Conservation (phyloP, 2,797 vertebrate species). For the Lepus oiostolus region DNA sequence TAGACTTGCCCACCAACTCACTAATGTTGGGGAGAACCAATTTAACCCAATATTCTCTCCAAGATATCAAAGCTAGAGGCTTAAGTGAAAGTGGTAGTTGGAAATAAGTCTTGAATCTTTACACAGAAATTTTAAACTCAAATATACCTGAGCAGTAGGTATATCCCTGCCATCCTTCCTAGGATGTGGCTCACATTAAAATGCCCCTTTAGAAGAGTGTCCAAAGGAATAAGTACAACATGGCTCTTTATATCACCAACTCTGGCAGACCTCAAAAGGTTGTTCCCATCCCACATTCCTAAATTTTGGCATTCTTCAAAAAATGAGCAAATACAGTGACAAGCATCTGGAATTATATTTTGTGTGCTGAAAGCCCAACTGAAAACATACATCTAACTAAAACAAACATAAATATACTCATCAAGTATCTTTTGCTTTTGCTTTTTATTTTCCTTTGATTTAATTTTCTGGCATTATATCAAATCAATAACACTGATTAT, state of each 20-base stretch:
- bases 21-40: not conserved
- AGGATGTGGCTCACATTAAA: not conserved
- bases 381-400: slow-evolving; percentile 64
- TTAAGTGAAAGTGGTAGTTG: not conserved
- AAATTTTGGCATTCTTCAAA: slow-evolving; percentile 50
- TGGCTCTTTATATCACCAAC: not conserved
- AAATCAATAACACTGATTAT: slow-evolving; percentile 64
- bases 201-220: not conserved
- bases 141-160: not conserved
- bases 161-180: not conserved
- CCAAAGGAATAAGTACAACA: not conserved
- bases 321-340: slow-evolving; percentile 35
- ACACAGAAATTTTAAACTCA: not conserved
- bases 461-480: slow-evolving; percentile 61
- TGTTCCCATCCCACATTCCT: not conserved
- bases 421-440: slow-evolving; percentile 19
- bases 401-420: slow-evolving; percentile 71
- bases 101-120: not conserved
- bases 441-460: slow-evolving; percentile 54
- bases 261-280: not conserved
- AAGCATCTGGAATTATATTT: slow-evolving; percentile 37
- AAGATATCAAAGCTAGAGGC: not conserved
- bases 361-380: slow-evolving; percentile 56
- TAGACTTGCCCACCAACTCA: slow-evolving; percentile 14
- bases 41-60: not conserved